Evolutionary conservation across 2,888 invertebrate genomes (phyloP).

Genomic region (Trisateles emortualis): DNA sequence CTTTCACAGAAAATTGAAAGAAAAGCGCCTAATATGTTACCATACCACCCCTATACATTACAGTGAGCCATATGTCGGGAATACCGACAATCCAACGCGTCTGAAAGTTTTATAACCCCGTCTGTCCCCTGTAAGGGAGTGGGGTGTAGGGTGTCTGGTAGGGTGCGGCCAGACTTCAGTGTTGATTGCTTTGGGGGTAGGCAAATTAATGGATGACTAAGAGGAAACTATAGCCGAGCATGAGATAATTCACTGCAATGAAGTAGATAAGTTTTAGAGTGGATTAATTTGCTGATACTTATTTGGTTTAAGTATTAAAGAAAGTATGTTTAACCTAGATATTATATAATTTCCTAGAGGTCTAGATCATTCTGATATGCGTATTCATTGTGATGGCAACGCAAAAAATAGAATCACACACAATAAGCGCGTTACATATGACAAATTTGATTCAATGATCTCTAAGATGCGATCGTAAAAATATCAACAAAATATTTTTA

Average conservation of each 20-base stretch:
- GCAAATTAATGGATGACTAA: slow-evolving; percentile 43
- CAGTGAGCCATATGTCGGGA: slow-evolving; percentile 51
- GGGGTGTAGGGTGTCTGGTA: slow-evolving; percentile 39
- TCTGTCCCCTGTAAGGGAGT: slow-evolving; percentile 49
- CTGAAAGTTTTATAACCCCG: slow-evolving; percentile 75
- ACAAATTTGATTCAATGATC: too few relatives aligned
- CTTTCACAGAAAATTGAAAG: slow-evolving; percentile 31
- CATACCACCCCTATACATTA: slow-evolving; percentile 50
- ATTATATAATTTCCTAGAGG: too few relatives aligned
- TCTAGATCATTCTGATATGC: too few relatives aligned
- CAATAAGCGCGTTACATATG: too few relatives aligned
- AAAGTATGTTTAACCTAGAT: too few relatives aligned
- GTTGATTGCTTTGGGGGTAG: slow-evolving; percentile 40
- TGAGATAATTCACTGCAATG: slow-evolving; percentile 5
- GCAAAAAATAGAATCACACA: too few relatives aligned
- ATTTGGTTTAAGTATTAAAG: not conserved
- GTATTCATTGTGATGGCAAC: too few relatives aligned
- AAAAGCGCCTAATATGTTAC: slow-evolving; percentile 42
- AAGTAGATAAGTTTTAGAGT: not conserved
- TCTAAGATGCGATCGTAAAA: too few relatives aligned
- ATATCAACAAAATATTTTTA: too few relatives aligned
- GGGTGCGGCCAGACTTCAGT: slow-evolving; percentile 50
- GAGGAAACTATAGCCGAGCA: slow-evolving; percentile 19
- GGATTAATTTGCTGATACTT: not conserved
- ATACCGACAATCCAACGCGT: slow-evolving; percentile 34